Base-by-base conservation (phyloP, 2,113 vertebrate genomes). In the Aegotheles bennettii region DNA sequence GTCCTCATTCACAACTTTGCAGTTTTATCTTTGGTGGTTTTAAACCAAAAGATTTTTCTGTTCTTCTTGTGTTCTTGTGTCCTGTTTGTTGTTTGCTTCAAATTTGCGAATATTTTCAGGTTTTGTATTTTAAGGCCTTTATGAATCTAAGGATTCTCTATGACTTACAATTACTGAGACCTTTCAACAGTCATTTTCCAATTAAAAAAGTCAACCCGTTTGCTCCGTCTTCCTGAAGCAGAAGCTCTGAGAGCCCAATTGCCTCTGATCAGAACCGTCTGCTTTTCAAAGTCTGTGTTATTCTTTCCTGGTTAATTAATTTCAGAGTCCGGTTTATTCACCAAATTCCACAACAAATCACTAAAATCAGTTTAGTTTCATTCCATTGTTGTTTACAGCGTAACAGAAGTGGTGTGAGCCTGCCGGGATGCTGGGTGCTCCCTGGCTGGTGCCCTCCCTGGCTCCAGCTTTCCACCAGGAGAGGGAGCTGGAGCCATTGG, bases 401-500 rank as follows among this genome's bases (percentile, higher is more conserved):
- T 28, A 16, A 2, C 24, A 31, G 85, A 24, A 21, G 23, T 24
- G 3, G 28, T 16, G 64, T 11, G 73, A 29, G 57, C 19, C 31
- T 0, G 40, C 48, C 24, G 5, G 38, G 77, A 5, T 13, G 13
- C 60, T 6, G 35, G 28, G 3, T 18, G 4, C 50, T 47, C 9
- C 33, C 56, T 1, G 50, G 31, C 53, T 29, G n/a, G 59, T 67
- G 77, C 75, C 81, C 17, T 71, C n/a, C 81, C 48, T 77, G 87
- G 75, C 95, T 96, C 74, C 67, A 16, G 6, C 56, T 91, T 93
- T 56, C 20, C 0, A 69, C 98, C 98, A 96, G 98, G 74, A 98
- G 98, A 98, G 98, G 98, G 98, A 97, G 97, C 98, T 87, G 96
- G 92, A 79, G 94, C 92, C 98, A 67, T 95, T 89, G 98, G 86